Base-by-base conservation (phyloP, 2,113 vertebrate genomes). In the Sinocyclocheilus grahami region DNA sequence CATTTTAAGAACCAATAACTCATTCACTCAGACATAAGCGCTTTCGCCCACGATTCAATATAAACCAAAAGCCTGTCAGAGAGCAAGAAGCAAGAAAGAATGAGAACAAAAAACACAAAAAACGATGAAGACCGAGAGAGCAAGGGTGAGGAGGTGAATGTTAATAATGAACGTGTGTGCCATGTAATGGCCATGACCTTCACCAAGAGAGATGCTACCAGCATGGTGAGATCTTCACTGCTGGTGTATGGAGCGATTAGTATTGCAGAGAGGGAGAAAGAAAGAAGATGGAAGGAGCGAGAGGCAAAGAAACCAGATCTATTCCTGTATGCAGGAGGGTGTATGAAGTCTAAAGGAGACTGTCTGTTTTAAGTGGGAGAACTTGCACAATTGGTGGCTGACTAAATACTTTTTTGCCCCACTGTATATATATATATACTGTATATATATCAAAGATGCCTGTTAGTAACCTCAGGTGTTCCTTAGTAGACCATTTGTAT, bases 311-410 rank as follows among this genome's bases (percentile, higher is more conserved):
- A 67, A 30, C 60, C 8, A 72, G 75, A 72, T 86, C 87, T 88
- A 67, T 82, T 86, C 79, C 48, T 51, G 74, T 78, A 83, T 24
- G 22, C 37, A 24, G 24, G 14, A 85, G 79, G 2, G 58, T 83
- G 74, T 42, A 79, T 55, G 76, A 80, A 90, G 77, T 87, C 90
- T 89, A 91, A 93, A 91, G 91, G 91, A 88, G 90, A 85, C 87
- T 30, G 84, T 78, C 87, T n/a, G n/a, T n/a, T n/a, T n/a, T n/a
- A n/a, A n/a, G n/a, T n/a, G n/a, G n/a, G n/a, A n/a, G n/a, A n/a
- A n/a, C n/a, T n/a, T n/a, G n/a, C n/a, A n/a, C n/a, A n/a, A n/a
- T n/a, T n/a, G n/a, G n/a, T n/a, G n/a, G n/a, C n/a, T n/a, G n/a
- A n/a, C n/a, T n/a, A n/a, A n/a, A n/a, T n/a, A n/a, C n/a, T n/a